Conservation (phyloP, 2,888 invertebrate species). For the Archaeoteleia sp. region DNA sequence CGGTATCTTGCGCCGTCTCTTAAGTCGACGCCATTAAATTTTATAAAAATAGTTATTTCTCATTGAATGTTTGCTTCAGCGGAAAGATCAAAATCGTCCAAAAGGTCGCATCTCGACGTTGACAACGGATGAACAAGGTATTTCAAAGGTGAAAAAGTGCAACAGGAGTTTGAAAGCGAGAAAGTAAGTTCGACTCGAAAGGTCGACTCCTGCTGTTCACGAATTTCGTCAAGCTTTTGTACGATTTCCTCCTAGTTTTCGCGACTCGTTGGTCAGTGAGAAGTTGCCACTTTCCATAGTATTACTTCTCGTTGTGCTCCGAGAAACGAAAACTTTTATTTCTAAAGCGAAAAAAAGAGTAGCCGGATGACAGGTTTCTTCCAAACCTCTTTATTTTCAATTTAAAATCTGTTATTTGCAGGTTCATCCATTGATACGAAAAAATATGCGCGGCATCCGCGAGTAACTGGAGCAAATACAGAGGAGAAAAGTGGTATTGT, state of each 20-base stretch:
- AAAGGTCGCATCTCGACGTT: no score
- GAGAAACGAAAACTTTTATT: conserved; percentile 31
- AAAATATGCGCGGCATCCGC: neutral
- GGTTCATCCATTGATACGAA: no score
- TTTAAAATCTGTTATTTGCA: conserved; percentile 7
- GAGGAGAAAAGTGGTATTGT: conserved; percentile 1
- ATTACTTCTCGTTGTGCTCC: conserved; percentile 21
- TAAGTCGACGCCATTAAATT: no score
- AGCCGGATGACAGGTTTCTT: conserved; percentile 29
- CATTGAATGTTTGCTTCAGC: no score
- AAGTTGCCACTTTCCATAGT: conserved; percentile 29
- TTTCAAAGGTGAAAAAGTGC: conserved; percentile 32
- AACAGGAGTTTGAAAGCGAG: conserved; percentile 21
- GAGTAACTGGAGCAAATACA: conserved; percentile 13
- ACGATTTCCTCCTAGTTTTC: conserved; percentile 42
- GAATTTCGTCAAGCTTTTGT: conserved; percentile 46
- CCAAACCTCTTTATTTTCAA: conserved; percentile 27
- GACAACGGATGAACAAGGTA: no score
- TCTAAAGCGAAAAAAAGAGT: conserved; percentile 3
- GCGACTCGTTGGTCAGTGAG: conserved; percentile 32
- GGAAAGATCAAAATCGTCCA: no score
- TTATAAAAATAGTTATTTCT: no score
- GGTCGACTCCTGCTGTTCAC: neutral
- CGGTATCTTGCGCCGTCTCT: no score
- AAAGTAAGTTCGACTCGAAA: neutral